These are phyloP conservation scores for Alaudala cheleensis DNA, from an alignment of 2,113 vertebrate genomes.

Conservation along the genomic window DNA sequence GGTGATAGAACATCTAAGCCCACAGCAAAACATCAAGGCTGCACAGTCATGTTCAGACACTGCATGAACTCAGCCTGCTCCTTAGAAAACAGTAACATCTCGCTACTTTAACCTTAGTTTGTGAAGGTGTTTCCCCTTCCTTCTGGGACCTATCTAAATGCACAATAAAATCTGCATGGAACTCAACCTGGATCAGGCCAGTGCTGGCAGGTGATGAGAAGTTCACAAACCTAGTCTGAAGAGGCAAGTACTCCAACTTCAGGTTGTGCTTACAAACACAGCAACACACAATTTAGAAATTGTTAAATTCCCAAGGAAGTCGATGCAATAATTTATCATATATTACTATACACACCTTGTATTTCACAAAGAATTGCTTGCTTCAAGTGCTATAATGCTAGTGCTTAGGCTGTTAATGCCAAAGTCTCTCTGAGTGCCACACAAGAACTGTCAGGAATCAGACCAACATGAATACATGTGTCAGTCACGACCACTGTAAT, in stretches of 20 bases:
- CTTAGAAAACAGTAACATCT: background rate
- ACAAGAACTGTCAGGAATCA: background rate
- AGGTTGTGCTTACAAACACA: background rate
- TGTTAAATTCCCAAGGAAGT: background rate
- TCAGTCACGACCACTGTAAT: background rate
- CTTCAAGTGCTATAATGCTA: background rate
- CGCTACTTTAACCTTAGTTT: background rate
- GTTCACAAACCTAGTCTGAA: background rate
- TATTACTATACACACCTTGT: background rate
- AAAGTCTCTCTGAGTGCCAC: background rate
- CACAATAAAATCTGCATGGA: background rate
- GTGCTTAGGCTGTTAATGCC: background rate
- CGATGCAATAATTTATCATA: background rate
- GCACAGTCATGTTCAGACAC: background rate
- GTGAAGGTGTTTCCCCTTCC: background rate
- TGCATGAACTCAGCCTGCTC: background rate
- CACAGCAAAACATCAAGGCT: background rate
- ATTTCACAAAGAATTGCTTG: background rate
- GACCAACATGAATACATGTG: background rate
- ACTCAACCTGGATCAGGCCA: accelerated
- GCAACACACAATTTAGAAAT: background rate
- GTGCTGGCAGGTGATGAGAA: background rate
- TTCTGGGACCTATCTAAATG: background rate
- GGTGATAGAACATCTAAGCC: background rate
- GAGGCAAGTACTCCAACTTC: background rate